Base-by-base conservation (phyloP, 92 coral and sea anemone species). In the Epizoanthus illoricatus region DNA sequence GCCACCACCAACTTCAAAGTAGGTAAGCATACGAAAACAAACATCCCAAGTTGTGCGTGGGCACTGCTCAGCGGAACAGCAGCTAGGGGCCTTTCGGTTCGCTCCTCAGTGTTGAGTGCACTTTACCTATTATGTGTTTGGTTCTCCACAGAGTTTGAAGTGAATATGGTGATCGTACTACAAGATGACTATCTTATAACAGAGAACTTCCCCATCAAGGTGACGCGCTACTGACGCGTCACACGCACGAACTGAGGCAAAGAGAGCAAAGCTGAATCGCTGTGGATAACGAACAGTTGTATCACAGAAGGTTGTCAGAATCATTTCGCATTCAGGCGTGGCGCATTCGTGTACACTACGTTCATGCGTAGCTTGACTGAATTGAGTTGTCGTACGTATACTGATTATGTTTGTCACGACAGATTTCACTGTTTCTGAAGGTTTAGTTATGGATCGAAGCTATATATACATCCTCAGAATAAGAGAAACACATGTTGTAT, bases 1-100 rank as follows among this genome's bases (percentile, higher is more conserved):
- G 92, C 99, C n/a, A 97, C 99, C 7, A 90, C 97, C 16, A 97
- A 94, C 87, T 97, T 97, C 75, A 97, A 97, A 94, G 92, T 97
- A 68, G 99, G 99, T 97, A 63, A 96, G 98, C 10, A 52, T 87
- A 54, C 45, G 15, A 47, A 0, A 3, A 36, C 11, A 39, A 20
- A 72, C 21, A 16, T 3, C 59, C 62, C 33, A 13, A n/a, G 21
- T 28, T n/a, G 69, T 74, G 59, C 17, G 23, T 74, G 59, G 41
- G 23, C 4, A 74, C 24, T 5, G 59, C 40, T 58, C 18, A n/a
- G 75, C 21, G 4, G 20, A 9, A 10, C 10, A 2, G 56, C 10
- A 0, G 56, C 10, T 10, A 45, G 52, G 33, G 43, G 7, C 23
- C 15, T 45, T 12, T 63, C 23, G 85, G 11, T 65, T 24, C 23